A percentile compares a stretch with the other conserved stretches of the same genome.
Evolutionary conservation across 1,140 invertebrate genomes (phyloP).

Genomic region (Alviniconcha marisindica): DNA sequence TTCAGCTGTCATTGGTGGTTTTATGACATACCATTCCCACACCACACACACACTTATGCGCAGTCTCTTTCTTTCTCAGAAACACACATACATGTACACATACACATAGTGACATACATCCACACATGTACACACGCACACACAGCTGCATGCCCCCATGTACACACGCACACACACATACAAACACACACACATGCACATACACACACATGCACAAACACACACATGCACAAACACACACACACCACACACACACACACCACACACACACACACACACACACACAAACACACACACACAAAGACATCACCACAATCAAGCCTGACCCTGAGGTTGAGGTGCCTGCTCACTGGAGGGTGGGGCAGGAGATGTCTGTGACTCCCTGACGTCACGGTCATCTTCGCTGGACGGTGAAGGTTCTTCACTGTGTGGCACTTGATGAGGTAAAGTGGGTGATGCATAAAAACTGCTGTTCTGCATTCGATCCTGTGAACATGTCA

Average conservation of each 20-base stretch:
- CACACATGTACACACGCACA: too few relatives aligned
- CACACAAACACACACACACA: not conserved
- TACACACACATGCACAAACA: not conserved
- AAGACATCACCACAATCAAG: not conserved
- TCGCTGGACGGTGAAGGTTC: not conserved
- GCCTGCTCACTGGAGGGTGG: not conserved
- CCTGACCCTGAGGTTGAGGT: not conserved
- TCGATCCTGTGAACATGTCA: slow-evolving; percentile 28
- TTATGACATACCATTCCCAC: too few relatives aligned
- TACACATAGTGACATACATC: too few relatives aligned
- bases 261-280: not conserved
- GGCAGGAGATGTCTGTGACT: too few relatives aligned
- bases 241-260: not conserved
- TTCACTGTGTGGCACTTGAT: slow-evolving; percentile 23
- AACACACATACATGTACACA: too few relatives aligned
- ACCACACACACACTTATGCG: too few relatives aligned
- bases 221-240: not conserved
- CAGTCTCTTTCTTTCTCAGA: too few relatives aligned
- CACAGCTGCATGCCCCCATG: too few relatives aligned
- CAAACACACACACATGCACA: not conserved
- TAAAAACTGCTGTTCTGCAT: slow-evolving; percentile 30
- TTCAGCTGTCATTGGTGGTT: too few relatives aligned
- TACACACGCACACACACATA: too few relatives aligned
- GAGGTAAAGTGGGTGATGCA: not conserved
- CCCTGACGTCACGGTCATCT: too few relatives aligned